Evolutionary conservation across 64 coral and sea anemone species (phyloP).

Genomic region (Stichodactyla helianthus): DNA sequence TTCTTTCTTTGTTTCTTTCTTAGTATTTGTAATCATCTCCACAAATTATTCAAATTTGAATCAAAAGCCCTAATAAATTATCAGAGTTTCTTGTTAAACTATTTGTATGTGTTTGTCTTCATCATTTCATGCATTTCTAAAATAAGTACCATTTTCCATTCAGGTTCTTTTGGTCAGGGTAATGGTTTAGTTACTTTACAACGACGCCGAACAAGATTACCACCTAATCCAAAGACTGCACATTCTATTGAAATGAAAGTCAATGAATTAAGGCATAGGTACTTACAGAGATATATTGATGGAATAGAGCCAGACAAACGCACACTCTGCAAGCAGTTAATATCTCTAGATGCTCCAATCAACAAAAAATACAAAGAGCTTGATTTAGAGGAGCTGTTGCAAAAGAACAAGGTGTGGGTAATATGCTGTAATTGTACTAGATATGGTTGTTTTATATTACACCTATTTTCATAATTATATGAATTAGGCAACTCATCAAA

Average conservation of each 20-base stretch:
- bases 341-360: constrained; percentile 19
- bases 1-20: no score
- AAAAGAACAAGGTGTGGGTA: constrained; percentile 50
- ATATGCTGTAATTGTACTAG: neutral
- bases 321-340: constrained; percentile 4
- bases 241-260: neutral
- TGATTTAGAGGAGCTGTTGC: constrained; percentile 47
- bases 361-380: constrained; percentile 69
- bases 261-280: neutral
- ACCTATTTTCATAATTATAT: no score
- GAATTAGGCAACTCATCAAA: no score
- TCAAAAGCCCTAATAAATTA: no score
- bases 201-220: neutral
- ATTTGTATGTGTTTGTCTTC: no score
- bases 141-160: neutral
- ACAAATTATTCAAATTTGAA: no score
- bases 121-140: no score
- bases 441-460: no score
- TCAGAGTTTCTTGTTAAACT: no score
- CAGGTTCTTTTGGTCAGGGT: neutral
- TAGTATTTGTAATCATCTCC: no score
- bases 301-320: constrained; percentile 17
- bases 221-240: neutral
- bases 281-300: constrained; percentile 31
- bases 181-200: neutral